Base-by-base conservation (phyloP, 2,797 vertebrate species). In the Harpagifer antarcticus region DNA sequence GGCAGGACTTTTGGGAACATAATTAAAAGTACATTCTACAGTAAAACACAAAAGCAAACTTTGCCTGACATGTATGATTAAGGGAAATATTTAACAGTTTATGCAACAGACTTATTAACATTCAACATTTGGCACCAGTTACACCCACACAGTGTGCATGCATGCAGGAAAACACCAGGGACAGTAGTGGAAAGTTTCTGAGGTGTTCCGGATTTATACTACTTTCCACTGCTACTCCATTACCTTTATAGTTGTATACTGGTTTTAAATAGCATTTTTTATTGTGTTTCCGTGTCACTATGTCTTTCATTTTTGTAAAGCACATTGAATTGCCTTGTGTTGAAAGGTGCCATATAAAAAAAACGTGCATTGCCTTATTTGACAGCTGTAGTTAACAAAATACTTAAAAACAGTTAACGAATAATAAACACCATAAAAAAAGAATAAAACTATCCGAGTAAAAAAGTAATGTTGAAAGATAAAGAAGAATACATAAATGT, bases 1-100 rank as follows among this genome's bases (percentile, higher is more conserved):
- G 56, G 73, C 49, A 15, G 57, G 54, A 47, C 52, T 88, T 83
- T 75, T 76, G 85, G 82, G 85, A 81, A 64, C 42, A 9, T 0
- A 3, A 64, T 76, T 19, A 16, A 23, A 23, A 11, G 15, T 1
- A 33, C n/a, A 70, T 14, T 11, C 68, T 72, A 54, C 57, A 56
- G 49, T 42, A 27, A 49, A 71, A 68, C 15, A 31, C 15, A 10
- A 42, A 63, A 14, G 19, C n/a, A 10, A 23, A 50, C 61, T 45
- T 20, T 23, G n/a, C 45, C 19, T 20, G 44, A 56, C 14, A 48
- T 47, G 27, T 13, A 7, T 15, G 23, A 62, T 23, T 40, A 7
- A 9, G 17, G 2, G 8, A 43, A 23, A 3, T 10, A 0, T 48
- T 68, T 43, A 31, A 12, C 3, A 19, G n/a, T 44, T 9, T 17